Base-by-base conservation (phyloP, 2,888 invertebrate species). In the Tetragonisca angustula region DNA sequence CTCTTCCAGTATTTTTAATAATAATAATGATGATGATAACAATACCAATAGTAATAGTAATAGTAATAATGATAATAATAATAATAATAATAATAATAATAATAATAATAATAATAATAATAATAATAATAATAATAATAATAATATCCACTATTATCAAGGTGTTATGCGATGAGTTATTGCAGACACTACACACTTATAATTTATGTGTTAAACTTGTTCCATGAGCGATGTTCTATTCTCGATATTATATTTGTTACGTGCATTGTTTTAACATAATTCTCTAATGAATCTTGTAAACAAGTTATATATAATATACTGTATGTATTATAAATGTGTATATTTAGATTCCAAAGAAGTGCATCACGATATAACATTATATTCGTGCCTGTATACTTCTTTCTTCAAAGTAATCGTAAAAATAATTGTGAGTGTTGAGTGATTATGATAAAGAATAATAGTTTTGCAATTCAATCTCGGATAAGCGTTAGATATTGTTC, bases 271-370 rank as follows among this genome's bases (percentile, higher is more conserved):
- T 79, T 71, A 62, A 90, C 64, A 76, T 83, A 78, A 81, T 90
- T 89, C 87, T 87, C 83, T 85, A 85, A 76, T 85, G 81, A 87
- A 84, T 76, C 21, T 84, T 81, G 73, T 24, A 67, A 83, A 76
- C 84, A 75, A 79, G n/a, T 70, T 71, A 75, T 84, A 79, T 88
- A 76, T 64, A 84, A 79, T 88, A 76, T 64, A 84, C 80, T 77
- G 27, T 85, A 76, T 81, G 85, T 85, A 82, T 81, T 81, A 78
- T 78, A 79, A 82, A 75, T 81, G 69, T 88, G 80, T 88, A 86
- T 72, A 84, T 81, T 79, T 85, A 81, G 76, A 59, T 67, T 76
- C 80, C 71, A 79, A 68, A 67, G 67, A 81, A 87, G 78, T 86
- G 50, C 64, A 73, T 72, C 69, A 50, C 56, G 79, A 68, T 65